A percentile compares a stretch with the other conserved stretches of the same genome.
Evolutionary conservation across 2,888 invertebrate species (phyloP).

Genomic region (Lottia scabra): DNA sequence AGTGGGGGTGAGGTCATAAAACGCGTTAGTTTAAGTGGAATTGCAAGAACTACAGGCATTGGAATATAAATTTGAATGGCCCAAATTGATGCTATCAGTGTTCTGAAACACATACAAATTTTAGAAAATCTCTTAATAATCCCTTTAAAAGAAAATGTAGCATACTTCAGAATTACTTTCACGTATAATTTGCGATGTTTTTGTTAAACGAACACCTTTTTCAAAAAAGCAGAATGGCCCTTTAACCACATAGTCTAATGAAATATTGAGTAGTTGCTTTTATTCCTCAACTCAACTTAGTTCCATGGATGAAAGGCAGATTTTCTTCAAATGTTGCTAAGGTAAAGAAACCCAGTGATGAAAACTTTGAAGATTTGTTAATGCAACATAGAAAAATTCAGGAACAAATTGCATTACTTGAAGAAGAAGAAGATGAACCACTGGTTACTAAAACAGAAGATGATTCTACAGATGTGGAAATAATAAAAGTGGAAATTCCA

Average conservation of each 20-base stretch:
- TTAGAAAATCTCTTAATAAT: too few species aligned
- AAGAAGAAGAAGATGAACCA: slow-evolving; percentile 22
- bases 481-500: background rate
- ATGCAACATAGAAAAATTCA: slow-evolving; percentile 41
- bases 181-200: too few species aligned
- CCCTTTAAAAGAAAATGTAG: too few species aligned
- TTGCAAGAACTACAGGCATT: too few species aligned
- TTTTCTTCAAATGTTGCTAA: slow-evolving; percentile 7
- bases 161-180: too few species aligned
- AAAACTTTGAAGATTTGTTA: slow-evolving; percentile 38
- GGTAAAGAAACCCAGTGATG: slow-evolving; percentile 24
- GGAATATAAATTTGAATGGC: too few species aligned
- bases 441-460: background rate
- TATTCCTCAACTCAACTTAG: background rate
- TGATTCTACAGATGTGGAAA: slow-evolving; percentile 11
- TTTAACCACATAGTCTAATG: background rate
- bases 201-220: too few species aligned
- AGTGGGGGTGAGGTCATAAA: too few species aligned
- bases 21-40: too few species aligned
- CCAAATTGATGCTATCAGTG: too few species aligned
- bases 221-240: too few species aligned
- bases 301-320: slow-evolving; percentile 10
- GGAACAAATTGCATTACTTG: slow-evolving; percentile 39
- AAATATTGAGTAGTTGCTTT: background rate
- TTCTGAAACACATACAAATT: too few species aligned